Evolutionary conservation across 1,140 invertebrate genomes (phyloP).

Genomic region (Chironomus striatipennis): DNA sequence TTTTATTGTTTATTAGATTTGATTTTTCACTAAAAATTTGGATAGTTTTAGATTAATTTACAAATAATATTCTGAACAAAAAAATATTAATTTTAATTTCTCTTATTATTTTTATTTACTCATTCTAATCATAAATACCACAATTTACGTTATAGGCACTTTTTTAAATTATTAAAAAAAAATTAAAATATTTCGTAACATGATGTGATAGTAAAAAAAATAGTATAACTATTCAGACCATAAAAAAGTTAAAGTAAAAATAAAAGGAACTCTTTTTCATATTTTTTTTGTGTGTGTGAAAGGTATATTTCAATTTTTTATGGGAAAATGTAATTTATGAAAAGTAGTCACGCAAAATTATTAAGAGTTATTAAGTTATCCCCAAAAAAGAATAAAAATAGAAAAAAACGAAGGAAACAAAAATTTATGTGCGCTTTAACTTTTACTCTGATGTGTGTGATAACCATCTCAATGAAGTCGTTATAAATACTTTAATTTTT

Average conservation of each 20-base stretch:
- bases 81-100: background rate
- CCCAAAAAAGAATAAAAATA: background rate
- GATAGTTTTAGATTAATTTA: no score
- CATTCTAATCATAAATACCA: background rate
- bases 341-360: slow-evolving; percentile 5
- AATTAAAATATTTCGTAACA: no score
- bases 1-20: no score
- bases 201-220: no score
- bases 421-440: background rate
- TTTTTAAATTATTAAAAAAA: no score
- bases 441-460: no score
- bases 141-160: no score
- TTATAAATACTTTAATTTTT: no score
- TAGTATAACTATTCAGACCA: no score
- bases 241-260: background rate
- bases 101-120: background rate
- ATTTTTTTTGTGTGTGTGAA: slow-evolving; percentile 19
- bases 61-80: no score
- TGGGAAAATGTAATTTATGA: slow-evolving; percentile 11
- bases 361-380: slow-evolving; percentile 21
- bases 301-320: slow-evolving; percentile 5
- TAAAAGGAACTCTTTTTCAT: slow-evolving; percentile 3
- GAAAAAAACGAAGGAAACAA: background rate
- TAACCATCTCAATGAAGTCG: no score
- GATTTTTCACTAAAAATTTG: no score